Conservation (phyloP, 2,797 vertebrate genomes). For the Anguilla megastoma region DNA sequence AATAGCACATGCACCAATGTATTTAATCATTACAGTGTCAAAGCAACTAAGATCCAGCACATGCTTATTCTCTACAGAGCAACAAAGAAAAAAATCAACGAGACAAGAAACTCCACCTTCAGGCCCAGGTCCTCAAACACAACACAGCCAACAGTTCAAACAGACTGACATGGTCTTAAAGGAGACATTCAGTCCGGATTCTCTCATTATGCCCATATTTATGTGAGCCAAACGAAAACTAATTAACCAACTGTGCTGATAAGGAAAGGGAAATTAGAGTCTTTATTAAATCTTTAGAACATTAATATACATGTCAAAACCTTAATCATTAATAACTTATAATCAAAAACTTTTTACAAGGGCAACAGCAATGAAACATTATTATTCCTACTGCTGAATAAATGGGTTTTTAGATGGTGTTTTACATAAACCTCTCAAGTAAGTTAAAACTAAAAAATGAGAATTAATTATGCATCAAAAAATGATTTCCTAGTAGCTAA, state of each 20-base stretch:
- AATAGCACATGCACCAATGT: slow-evolving; percentile 17
- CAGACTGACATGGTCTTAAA: neutral
- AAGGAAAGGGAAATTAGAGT: neutral
- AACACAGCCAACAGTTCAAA: neutral
- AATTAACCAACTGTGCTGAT: neutral
- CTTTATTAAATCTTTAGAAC: neutral
- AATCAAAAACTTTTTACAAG: neutral
- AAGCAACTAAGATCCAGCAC: neutral
- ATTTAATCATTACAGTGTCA: slow-evolving; percentile 34
- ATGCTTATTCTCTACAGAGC: neutral
- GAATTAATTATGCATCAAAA: neutral
- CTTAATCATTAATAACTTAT: neutral
- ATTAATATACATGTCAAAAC: neutral
- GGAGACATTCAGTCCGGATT: neutral
- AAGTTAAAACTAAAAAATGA: neutral
- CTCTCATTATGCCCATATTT: neutral
- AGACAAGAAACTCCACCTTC: neutral
- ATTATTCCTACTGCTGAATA: neutral
- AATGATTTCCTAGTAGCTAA: neutral
- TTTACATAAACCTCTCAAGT: neutral
- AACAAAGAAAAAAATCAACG: neutral
- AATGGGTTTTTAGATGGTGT: neutral
- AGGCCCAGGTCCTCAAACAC: neutral
- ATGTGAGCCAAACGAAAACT: neutral
- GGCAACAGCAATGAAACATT: neutral